These are phyloP conservation scores for Cyanoliseus patagonus DNA, from an alignment of 2,113 vertebrate species.

Conservation along the genomic window DNA sequence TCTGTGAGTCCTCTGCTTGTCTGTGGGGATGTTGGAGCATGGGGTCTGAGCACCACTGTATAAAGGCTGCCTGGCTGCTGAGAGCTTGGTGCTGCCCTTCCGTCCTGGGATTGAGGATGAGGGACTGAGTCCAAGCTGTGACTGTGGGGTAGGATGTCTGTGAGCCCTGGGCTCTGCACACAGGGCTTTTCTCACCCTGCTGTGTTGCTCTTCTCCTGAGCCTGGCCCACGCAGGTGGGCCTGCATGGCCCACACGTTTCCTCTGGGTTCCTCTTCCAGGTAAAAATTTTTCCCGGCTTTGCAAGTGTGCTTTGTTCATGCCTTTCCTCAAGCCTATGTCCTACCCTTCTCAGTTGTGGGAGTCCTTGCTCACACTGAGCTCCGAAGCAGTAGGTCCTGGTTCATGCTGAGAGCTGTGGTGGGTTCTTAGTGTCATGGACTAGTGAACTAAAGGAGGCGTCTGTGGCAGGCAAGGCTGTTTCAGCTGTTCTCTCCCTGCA, in stretches of 20 bases:
- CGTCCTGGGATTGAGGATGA: not conserved
- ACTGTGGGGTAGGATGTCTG: not conserved
- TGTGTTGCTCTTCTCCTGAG: not conserved
- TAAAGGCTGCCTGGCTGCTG: not conserved
- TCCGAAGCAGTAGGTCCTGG: not conserved
- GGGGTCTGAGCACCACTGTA: rapidly evolving
- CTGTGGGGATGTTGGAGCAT: not conserved
- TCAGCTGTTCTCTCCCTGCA: not conserved
- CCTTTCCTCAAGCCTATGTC: not conserved
- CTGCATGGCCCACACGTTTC: not conserved
- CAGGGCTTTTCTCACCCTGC: not conserved
- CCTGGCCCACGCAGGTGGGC: not conserved
- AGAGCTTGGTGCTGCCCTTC: not conserved
- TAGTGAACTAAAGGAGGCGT: not conserved
- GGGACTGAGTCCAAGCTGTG: not conserved
- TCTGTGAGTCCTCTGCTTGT: conserved; percentile 78
- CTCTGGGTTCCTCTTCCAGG: not conserved
- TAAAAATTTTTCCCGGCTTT: not conserved
- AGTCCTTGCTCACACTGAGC: not conserved
- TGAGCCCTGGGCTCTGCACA: not conserved
- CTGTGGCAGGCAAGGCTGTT: not conserved
- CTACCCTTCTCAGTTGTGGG: not conserved
- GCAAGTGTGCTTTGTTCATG: not conserved
- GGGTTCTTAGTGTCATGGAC: not conserved
- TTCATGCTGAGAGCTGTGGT: not conserved